Percentiles rank a stretch among this genome's conserved stretches.
Evolutionary conservation across 2,888 invertebrate genomes (phyloP).

Genomic region (Loripinus fragilis): DNA sequence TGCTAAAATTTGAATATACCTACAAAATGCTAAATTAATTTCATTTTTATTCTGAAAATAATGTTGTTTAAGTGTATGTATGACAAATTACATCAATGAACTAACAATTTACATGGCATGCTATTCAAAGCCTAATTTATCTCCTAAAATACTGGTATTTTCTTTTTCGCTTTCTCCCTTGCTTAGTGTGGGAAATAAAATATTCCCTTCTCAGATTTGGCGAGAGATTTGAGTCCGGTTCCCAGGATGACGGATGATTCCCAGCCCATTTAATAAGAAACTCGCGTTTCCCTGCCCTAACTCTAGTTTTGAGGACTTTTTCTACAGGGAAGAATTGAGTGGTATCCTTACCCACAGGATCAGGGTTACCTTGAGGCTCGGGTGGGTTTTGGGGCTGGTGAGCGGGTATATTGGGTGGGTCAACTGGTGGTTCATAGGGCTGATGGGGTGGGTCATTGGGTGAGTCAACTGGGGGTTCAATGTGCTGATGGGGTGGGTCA

Average conservation of each 20-base stretch:
- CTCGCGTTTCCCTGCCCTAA: slow-evolving; percentile 3
- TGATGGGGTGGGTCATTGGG: too few species aligned
- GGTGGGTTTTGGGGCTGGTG: too few species aligned
- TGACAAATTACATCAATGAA: background rate
- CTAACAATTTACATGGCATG: background rate
- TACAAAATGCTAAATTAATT: too few species aligned
- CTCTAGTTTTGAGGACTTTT: background rate
- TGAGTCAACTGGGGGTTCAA: too few species aligned
- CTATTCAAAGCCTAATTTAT: background rate
- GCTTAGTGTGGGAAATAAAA: background rate
- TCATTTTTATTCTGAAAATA: too few species aligned
- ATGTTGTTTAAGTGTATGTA: background rate
- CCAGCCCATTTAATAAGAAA: background rate
- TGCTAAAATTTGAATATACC: too few species aligned
- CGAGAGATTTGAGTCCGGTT: background rate
- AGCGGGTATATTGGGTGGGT: too few species aligned
- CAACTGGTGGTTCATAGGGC: too few species aligned
- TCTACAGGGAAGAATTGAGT: background rate
- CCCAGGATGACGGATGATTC: background rate
- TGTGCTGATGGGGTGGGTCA: too few species aligned
- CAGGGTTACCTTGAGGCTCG: too few species aligned
- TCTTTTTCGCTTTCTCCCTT: background rate
- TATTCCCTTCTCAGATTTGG: background rate
- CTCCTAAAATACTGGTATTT: background rate
- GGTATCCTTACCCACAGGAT: background rate